These are phyloP conservation scores for Campaea margaritaria DNA, from an alignment of 2,888 invertebrate species.

Conservation along the genomic window DNA sequence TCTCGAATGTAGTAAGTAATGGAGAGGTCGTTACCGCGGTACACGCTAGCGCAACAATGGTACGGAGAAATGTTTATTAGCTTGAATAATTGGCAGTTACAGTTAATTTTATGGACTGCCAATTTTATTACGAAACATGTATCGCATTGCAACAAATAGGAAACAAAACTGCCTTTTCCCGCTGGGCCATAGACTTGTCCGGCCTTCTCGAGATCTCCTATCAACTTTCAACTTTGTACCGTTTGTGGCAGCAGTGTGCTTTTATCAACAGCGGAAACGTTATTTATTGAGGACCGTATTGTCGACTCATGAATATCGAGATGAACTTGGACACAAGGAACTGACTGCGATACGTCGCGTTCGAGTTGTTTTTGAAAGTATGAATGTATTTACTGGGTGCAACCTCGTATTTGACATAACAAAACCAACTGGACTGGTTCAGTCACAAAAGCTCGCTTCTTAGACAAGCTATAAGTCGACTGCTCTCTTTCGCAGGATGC, in stretches of 20 bases:
- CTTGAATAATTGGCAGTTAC: constrained; percentile 52
- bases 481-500: constrained; percentile 58
- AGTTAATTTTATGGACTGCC: constrained; percentile 44
- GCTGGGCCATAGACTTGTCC: constrained; percentile 64
- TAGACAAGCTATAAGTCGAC: constrained; percentile 57
- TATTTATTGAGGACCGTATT: constrained; percentile 65
- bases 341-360: constrained; percentile 33
- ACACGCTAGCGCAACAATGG: constrained; percentile 23
- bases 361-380: constrained; percentile 49
- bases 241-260: constrained; percentile 62
- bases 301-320: constrained; percentile 60
- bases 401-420: constrained; percentile 54
- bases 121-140: constrained; percentile 36
- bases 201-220: constrained; percentile 72
- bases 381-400: constrained; percentile 46
- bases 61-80: constrained; percentile 43
- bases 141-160: constrained; percentile 40
- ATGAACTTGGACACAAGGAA: constrained; percentile 46
- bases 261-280: constrained; percentile 65
- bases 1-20: constrained; percentile 28
- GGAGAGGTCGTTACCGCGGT: constrained; percentile 19
- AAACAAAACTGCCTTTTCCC: constrained; percentile 55
- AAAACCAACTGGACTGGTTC: constrained; percentile 53
- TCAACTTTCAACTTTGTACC: constrained; percentile 78
- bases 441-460: constrained; percentile 42